phyloP scores from a whole-genome alignment of 2,888 invertebrate species.

The Eilema sororculum region DNA sequence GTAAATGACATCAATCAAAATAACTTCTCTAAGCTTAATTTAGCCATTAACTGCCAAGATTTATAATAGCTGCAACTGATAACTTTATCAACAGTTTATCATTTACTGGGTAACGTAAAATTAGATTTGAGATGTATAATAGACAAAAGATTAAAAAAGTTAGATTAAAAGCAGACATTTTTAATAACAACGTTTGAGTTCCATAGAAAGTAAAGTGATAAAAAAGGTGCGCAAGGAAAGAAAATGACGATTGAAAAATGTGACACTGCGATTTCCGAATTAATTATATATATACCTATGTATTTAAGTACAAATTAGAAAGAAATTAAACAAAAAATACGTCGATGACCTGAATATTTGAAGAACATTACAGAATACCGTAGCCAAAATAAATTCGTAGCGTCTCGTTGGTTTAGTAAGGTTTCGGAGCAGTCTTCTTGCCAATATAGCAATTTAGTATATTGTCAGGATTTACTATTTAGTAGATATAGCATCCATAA shows the following conservation, averaged over 20 bases:
- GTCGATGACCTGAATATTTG: neutral
- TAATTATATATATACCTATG: neutral
- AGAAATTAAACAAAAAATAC: too few species aligned
- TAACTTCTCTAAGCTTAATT: constrained; percentile 51
- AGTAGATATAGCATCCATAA: neutral
- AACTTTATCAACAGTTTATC: constrained; percentile 6
- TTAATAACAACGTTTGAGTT: too few species aligned
- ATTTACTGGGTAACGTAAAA: neutral
- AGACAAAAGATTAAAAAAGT: neutral
- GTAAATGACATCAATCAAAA: constrained; percentile 78
- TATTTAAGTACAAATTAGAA: neutral
- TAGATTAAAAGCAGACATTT: neutral
- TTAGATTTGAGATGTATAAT: neutral
- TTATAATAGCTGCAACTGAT: constrained; percentile 27
- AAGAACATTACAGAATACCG: neutral
- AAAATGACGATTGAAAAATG: neutral
- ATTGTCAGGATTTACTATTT: neutral
- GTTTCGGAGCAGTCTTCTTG: neutral
- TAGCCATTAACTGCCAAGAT: constrained; percentile 61
- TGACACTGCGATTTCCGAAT: neutral
- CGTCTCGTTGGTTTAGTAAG: neutral
- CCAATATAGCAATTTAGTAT: neutral
- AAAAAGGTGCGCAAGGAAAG: neutral
- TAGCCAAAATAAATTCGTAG: neutral
- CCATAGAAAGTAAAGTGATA: neutral